A percentile compares a stretch with the other conserved stretches of the same genome.
Evolutionary conservation across 2,888 invertebrate species (phyloP).

Genomic region (Cephus pygmeus): DNA sequence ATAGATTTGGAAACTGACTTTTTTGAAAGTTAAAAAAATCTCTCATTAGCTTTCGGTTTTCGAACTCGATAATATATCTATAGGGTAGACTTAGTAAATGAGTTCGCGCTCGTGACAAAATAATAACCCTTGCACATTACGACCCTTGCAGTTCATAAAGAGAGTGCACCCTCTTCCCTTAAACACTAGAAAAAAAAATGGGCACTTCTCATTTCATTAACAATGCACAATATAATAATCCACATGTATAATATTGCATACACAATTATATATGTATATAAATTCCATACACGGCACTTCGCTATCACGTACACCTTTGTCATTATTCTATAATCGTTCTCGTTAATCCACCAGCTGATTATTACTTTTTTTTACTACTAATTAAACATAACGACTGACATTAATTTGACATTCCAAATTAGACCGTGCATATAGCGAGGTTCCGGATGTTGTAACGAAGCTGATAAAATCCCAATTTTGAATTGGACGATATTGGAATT

Average conservation of each 20-base stretch:
- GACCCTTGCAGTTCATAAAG: not conserved
- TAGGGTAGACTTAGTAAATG: constrained; percentile 7
- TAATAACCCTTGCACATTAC: constrained; percentile 17
- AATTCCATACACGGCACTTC: constrained; percentile 6
- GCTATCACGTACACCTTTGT: constrained; percentile 8
- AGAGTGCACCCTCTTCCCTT: not conserved
- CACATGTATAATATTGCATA: not conserved
- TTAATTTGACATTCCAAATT: not conserved
- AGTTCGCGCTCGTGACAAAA: constrained; percentile 11
- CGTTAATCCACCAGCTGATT: not conserved
- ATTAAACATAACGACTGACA: not conserved
- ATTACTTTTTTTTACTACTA: not conserved
- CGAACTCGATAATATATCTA: not conserved
- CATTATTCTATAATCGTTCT: constrained; percentile 8
- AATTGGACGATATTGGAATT: not conserved
- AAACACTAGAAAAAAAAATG: not conserved
- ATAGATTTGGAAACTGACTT: not conserved
- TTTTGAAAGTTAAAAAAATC: not conserved
- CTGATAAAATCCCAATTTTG: not conserved
- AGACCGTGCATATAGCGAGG: not conserved
- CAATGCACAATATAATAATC: not conserved
- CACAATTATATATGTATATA: not conserved
- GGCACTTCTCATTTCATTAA: not conserved
- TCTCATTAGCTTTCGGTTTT: not conserved
- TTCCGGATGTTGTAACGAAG: not conserved